Base-by-base conservation (phyloP, 2,888 invertebrate species). In the Euzophera pinguis region DNA sequence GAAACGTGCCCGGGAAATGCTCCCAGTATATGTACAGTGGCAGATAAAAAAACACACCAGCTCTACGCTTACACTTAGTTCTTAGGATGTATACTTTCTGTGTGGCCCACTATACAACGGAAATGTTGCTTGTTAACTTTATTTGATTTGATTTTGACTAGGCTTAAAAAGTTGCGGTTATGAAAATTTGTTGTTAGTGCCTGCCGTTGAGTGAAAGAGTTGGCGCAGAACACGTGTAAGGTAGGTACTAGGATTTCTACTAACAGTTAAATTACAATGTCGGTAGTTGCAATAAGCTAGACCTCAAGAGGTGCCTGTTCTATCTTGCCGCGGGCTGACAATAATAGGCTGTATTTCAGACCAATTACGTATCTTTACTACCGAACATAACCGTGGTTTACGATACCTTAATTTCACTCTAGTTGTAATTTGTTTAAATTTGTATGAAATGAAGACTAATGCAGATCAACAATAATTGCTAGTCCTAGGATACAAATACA, bases 301-400 rank as follows among this genome's bases (percentile, higher is more conserved):
- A 22, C 5, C 22, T 22, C n/a, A n/a, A n/a, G n/a, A n/a, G n/a
- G 17, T n/a, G 1, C 2, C 6, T 12, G 43, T 3, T 13, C 0
- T 22, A 13, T 10, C 47, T 35, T 47, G 34, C 34, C 47, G 12
- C 9, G 9, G 47, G 51, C 50, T 54, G 54, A 59, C 60, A 61
- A 61, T 65, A 67, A 65, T 59, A 54, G 62, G 52, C 54, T 53
- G 64, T 64, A 67, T 63, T 63, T 64, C 54, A 61, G 58, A 59
- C 61, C 64, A 69, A 68, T 68, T 63, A 65, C 62, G 63, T 58
- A 10, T 53, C 55, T 60, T 57, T 62, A 58, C 62, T 55, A 61
- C 57, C 58, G 63, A 60, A 63, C 55, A 53, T 56, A 50, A 57
- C 54, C 39, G 47, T 53, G 55, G 34, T 47, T 47, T 47, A 35